phyloP scores from a whole-genome alignment of 2,797 vertebrate species.

The Perodicticus potto region DNA sequence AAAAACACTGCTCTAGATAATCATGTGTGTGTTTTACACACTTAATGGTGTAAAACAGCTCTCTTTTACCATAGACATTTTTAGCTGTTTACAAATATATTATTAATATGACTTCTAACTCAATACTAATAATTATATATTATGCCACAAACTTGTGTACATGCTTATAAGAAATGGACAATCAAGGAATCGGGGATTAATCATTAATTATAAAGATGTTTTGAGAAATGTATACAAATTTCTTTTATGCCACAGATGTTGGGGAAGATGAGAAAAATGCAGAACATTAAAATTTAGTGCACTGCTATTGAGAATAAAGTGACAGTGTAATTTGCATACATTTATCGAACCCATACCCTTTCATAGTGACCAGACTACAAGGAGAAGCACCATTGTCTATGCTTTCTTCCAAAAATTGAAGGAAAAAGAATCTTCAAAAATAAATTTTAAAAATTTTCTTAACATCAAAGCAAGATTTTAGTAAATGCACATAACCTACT shows the following conservation, averaged over 20 bases:
- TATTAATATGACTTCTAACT: not conserved
- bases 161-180: not conserved
- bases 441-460: not conserved
- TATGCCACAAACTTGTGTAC: not conserved
- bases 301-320: not conserved
- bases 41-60: not conserved
- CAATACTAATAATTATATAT: not conserved
- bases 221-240: constrained; percentile 34
- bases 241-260: not conserved
- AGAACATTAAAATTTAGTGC: not conserved
- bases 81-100: not conserved
- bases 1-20: too few relatives aligned
- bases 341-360: not conserved
- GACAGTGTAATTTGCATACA: not conserved
- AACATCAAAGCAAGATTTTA: not conserved
- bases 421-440: not conserved
- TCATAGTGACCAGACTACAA: not conserved
- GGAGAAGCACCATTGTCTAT: not conserved
- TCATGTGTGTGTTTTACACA: not conserved
- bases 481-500: not conserved
- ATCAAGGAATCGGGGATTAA: not conserved
- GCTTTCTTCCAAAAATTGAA: not conserved
- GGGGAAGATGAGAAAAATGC: not conserved
- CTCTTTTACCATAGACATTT: not conserved
- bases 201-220: not conserved